Base-by-base conservation (phyloP, 2,888 invertebrate species). In the Agrotis ipsilon region DNA sequence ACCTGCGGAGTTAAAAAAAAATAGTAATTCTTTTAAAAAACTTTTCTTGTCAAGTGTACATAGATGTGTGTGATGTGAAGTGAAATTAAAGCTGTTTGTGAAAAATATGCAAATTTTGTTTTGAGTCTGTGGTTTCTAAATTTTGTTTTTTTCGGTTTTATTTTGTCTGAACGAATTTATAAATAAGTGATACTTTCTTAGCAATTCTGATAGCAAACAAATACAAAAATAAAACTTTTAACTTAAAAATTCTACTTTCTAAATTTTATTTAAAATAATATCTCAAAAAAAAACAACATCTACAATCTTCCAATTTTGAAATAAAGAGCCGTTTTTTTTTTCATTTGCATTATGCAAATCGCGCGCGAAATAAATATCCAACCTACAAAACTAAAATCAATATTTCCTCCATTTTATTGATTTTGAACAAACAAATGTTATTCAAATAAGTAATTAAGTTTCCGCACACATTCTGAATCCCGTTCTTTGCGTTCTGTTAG, bases 11-110 rank as follows among this genome's bases (percentile, higher is more conserved):
- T 71, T 46, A 27, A 43, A 72, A 58, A 63, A 73, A 51, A 59
- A 52, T 32, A 9, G 7, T 32, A 9, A 59, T 45, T 45, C 21
- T 65, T 27, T 71, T 55, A 19, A 27, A 39, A n/a, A 51, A 19
- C n/a, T 9, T 58, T 48, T 70, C 66, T 58, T 61, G 27, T 51
- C 2, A 51, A 52, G 59, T 62, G 61, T 57, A 9, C 32, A 9
- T 32, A 32, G 0, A n/a, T 63, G 27, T 74, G 57, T 73, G 83
- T 85, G 78, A 64, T 71, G 75, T 83, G 86, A 83, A 69, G 83
- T 83, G 83, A 65, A 9, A 67, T 49, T 0, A 71, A 66, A 27
- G 63, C 60, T 62, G 52, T 52, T 66, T 21, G 39, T 46, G 57
- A 48, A 49, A 59, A 57, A 55, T 32, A 49, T 66, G 48, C 21